These are phyloP conservation scores for Sphenodon punctatus DNA, from an alignment of 2,797 vertebrate species.

Conservation along the genomic window DNA sequence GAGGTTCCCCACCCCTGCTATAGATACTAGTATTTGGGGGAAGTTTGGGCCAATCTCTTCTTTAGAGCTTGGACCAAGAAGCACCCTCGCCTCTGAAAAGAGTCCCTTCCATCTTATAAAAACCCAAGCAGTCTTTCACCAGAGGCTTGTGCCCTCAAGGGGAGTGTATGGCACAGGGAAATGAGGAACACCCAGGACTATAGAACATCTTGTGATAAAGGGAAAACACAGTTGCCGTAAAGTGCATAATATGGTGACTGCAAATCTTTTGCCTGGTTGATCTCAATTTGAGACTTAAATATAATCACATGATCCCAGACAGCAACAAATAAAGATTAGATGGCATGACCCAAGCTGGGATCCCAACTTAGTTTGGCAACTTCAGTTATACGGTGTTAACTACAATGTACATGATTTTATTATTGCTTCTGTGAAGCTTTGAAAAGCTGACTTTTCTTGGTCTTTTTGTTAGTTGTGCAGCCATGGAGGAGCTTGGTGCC, in stretches of 20 bases:
- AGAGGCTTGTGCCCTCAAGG: background rate
- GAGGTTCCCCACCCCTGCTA: no score
- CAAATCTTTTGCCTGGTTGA: no score
- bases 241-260: no score
- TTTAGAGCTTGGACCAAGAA: no score
- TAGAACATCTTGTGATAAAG: background rate
- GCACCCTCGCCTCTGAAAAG: background rate
- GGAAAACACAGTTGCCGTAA: constrained; percentile 13
- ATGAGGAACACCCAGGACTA: background rate
- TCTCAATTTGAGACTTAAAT: no score
- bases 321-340: no score
- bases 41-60: no score
- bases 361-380: no score
- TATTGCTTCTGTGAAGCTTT: constrained; percentile 15
- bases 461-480: constrained; percentile 31
- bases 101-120: background rate
- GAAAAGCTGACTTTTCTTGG: constrained; percentile 43
- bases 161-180: background rate
- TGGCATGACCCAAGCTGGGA: no score
- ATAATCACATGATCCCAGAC: no score
- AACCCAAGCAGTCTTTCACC: background rate
- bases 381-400: constrained; percentile 26
- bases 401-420: constrained; percentile 43
- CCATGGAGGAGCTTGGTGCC: background rate
- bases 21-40: no score